Evolutionary conservation across 2,888 invertebrate species (phyloP).

Genomic region (Megastigmus dorsalis): DNA sequence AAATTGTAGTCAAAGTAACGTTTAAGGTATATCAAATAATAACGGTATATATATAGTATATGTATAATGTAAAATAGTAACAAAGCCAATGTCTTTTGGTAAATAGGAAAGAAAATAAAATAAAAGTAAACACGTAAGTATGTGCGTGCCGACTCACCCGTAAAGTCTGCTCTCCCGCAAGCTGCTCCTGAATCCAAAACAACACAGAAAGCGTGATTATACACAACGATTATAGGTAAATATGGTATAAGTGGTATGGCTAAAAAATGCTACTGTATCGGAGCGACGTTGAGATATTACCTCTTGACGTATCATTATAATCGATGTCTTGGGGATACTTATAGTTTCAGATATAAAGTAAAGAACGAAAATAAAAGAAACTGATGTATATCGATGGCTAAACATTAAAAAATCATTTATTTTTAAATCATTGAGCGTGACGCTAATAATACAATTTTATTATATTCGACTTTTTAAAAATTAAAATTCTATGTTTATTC

Average conservation of each 20-base stretch:
- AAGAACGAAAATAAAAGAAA: not conserved
- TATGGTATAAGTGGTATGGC: not conserved
- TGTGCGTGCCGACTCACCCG: constrained; percentile 79
- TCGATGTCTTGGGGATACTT: no score
- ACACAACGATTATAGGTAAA: constrained; percentile 58
- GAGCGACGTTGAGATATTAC: no score
- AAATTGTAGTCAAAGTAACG: constrained; percentile 16
- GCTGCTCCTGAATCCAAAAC: constrained; percentile 83
- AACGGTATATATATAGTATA: constrained; percentile 21
- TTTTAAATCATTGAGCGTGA: constrained; percentile 4
- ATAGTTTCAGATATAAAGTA: no score
- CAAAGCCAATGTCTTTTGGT: constrained; percentile 5
- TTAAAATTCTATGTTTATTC: no score
- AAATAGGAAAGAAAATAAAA: constrained; percentile 5
- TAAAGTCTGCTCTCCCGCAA: constrained; percentile 93
- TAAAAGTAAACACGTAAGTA: constrained; percentile 17
- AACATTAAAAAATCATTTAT: constrained; percentile 45
- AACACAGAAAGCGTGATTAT: constrained; percentile 69
- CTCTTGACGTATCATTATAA: no score
- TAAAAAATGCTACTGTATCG: not conserved
- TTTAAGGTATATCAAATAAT: constrained; percentile 19
- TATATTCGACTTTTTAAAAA: no score
- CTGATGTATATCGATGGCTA: constrained; percentile 8
- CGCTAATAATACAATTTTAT: no score
- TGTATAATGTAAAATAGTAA: not conserved